These are phyloP conservation scores for Actinia tenebrosa DNA, from an alignment of 64 coral and sea anemone species.

Conservation along the genomic window DNA sequence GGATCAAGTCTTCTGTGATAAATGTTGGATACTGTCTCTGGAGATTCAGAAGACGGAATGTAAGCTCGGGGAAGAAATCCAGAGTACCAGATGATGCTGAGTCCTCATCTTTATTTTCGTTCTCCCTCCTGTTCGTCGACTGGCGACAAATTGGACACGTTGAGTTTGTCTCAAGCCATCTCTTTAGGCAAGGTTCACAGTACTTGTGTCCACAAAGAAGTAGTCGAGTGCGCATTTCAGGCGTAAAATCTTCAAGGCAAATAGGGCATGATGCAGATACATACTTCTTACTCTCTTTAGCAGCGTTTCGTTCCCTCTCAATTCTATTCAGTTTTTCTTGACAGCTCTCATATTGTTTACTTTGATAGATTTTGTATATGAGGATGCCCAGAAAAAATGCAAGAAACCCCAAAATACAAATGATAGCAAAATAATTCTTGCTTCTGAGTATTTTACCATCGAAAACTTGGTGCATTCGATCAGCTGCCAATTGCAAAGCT, in stretches of 20 bases:
- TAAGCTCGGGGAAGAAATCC: conserved; percentile 68
- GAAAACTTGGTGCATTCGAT: conserved; percentile 71
- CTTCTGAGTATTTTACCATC: conserved; percentile 47
- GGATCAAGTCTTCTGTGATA: conserved; percentile 52
- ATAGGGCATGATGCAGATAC: conserved; percentile 67
- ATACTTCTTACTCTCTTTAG: conserved; percentile 53
- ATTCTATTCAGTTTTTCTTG: conserved; percentile 65
- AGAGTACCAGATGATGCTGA: neutral
- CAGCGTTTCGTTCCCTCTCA: conserved; percentile 62
- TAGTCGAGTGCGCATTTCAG: conserved; percentile 32
- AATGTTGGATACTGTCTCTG: conserved; percentile 59
- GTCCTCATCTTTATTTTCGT: neutral
- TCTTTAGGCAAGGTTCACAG: conserved; percentile 74
- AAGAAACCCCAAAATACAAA: neutral
- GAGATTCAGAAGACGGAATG: conserved; percentile 55
- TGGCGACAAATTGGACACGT: conserved; percentile 87
- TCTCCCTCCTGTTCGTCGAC: neutral
- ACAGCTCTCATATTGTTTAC: conserved; percentile 38
- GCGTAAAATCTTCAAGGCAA: conserved; percentile 74
- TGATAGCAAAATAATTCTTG: neutral
- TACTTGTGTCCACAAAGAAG: conserved; percentile 90
- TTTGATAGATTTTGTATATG: conserved; percentile 17
- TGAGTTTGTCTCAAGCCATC: conserved; percentile 66
- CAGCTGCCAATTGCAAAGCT: conserved; percentile 47
- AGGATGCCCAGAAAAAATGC: conserved; percentile 1